These are phyloP conservation scores for Tetragnatha montana DNA, from an alignment of 2,888 invertebrate genomes.

Conservation along the genomic window DNA sequence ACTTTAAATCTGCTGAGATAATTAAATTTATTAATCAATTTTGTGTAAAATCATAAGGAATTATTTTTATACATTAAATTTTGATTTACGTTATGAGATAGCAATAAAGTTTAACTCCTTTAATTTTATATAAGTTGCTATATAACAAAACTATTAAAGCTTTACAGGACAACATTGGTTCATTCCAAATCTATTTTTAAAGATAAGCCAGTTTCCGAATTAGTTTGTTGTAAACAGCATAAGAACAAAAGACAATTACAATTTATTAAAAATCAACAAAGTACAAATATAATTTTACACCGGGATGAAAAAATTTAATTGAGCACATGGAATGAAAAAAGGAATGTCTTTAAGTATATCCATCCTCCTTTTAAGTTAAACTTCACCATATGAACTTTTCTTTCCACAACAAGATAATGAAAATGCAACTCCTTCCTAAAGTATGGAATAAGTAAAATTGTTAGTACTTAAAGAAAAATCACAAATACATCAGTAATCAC, in stretches of 20 bases:
- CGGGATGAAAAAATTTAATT: not conserved
- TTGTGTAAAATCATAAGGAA: no score
- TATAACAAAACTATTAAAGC: not conserved
- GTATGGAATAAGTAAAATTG: not conserved
- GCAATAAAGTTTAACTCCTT: no score
- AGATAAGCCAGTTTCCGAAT: not conserved
- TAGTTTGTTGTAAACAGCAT: no score
- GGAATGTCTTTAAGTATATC: not conserved
- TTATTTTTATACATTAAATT: no score
- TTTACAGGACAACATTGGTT: not conserved
- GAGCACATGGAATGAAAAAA: not conserved
- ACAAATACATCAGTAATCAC: not conserved
- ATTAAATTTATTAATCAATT: no score
- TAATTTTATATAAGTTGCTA: not conserved
- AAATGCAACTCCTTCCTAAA: constrained; percentile 62
- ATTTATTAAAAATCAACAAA: constrained; percentile 32
- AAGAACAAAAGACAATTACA: not conserved
- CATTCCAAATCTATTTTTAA: not conserved
- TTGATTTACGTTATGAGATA: no score
- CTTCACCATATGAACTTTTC: constrained; percentile 52
- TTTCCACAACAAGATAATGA: constrained; percentile 59
- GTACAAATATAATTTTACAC: constrained; percentile 30
- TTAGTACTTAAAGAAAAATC: not conserved
- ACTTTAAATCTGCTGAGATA: no score
- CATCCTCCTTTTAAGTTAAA: constrained; percentile 10